These are phyloP conservation scores for Dilophus febrilis DNA, from an alignment of 2,888 invertebrate genomes.

Conservation along the genomic window DNA sequence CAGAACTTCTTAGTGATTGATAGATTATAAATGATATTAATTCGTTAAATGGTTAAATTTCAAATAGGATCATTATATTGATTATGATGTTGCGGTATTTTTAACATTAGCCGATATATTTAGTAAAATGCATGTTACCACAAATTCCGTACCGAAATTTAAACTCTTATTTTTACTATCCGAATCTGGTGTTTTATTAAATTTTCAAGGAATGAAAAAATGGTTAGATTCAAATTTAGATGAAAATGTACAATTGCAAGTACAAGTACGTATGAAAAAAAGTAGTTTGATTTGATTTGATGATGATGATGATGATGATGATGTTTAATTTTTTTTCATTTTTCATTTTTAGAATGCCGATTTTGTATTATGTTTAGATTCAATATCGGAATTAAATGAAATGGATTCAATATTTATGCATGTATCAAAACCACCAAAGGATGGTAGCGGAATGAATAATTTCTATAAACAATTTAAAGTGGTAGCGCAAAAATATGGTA, in stretches of 20 bases:
- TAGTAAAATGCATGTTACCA: slow-evolving; percentile 65
- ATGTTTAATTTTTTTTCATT: slow-evolving; percentile 1
- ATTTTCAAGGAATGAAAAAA: slow-evolving; percentile 89
- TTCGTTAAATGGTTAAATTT: no score
- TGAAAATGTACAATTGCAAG: slow-evolving; percentile 43
- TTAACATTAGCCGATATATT: slow-evolving; percentile 77
- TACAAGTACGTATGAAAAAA: no score
- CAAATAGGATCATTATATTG: slow-evolving; percentile 62
- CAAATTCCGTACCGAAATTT: slow-evolving; percentile 53
- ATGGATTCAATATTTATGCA: slow-evolving; percentile 52
- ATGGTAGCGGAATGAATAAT: slow-evolving; percentile 56
- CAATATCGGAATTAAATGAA: slow-evolving; percentile 39
- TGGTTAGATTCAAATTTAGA: slow-evolving; percentile 92
- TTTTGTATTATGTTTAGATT: slow-evolving; percentile 80
- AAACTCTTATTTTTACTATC: slow-evolving; percentile 77
- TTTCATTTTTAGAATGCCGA: slow-evolving; percentile 55
- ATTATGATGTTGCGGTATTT: slow-evolving; percentile 75
- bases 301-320: no score
- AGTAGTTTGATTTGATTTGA: no score
- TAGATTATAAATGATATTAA: no score
- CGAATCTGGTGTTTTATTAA: slow-evolving; percentile 76
- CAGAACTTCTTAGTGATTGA: no score
- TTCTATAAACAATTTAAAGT: slow-evolving; percentile 47
- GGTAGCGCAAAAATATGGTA: slow-evolving; percentile 32
- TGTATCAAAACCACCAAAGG: slow-evolving; percentile 88